Base-by-base conservation (phyloP, 2,113 vertebrate genomes). In the Gasterosteus nipponicus region DNA sequence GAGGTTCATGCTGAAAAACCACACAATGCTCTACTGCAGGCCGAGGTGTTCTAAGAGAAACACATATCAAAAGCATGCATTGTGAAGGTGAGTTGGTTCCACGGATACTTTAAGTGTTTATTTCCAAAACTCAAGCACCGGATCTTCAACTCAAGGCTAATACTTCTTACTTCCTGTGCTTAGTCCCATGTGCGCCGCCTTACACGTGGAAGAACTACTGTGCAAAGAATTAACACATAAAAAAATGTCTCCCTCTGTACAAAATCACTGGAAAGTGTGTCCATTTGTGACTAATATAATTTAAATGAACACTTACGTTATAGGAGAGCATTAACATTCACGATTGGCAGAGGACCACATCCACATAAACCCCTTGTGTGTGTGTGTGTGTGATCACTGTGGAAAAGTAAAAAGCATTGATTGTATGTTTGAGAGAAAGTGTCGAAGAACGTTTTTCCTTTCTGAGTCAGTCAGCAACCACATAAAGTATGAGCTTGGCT, bases 401-500 rank as follows among this genome's bases (percentile, higher is more conserved):
- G 60, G 77, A 80, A 87, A 85, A 62, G 87, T 80, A 80, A 57
- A 81, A 51, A 60, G 44, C 69, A 35, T 65, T 58, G 33, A 66
- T n/a, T 67, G 56, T 69, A 56, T 72, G 22, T 22, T 77, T 47
- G 74, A 60, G 73, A 81, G 84, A 84, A 86, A 86, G 64, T 86
- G 42, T 66, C 0, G 15, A 68, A 70, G 77, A 83, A 79, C 59
- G 81, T 79, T 26, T 73, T 73, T 87, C 57, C 81, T 83, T 63
- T 74, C 11, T 26, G 41, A 46, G 46, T 90, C 85, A 88, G 87
- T 92, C 89, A 92, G 76, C 2, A 9, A 88, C 91, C 89, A 72
- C 82, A 78, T 49, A 38, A 75, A 59, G 33, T 26, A n/a, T 35
- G 69, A 78, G 57, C 53, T 60, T 70, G 73, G 78, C 74, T 5